Conservation (phyloP, 1,140 invertebrate genomes). For the Ericerus pela region DNA sequence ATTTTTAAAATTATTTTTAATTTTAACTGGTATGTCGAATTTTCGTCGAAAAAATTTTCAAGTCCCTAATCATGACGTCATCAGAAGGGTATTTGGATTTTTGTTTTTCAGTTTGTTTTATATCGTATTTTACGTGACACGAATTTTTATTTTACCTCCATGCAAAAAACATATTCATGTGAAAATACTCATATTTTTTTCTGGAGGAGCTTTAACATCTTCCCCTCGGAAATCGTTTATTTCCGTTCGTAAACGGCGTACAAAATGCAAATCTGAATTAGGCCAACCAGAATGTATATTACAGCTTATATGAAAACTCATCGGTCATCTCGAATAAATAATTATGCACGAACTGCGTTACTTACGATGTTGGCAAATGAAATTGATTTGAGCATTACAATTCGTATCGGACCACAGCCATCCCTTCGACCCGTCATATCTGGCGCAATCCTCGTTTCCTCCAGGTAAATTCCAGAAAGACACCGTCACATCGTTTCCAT, state of each 20-base stretch:
- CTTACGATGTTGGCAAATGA: slow-evolving; percentile 88
- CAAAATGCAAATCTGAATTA: too few species aligned
- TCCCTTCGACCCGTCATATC: slow-evolving; percentile 82
- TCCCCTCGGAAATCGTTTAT: too few species aligned
- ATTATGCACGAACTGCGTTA: slow-evolving; percentile 24
- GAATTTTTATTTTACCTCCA: not conserved
- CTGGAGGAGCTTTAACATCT: too few species aligned
- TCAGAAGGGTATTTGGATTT: not conserved
- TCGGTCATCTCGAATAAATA: not conserved
- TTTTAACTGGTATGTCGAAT: too few species aligned
- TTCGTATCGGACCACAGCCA: slow-evolving; percentile 91
- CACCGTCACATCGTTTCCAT: slow-evolving; percentile 70
- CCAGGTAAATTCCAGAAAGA: slow-evolving; percentile 85
- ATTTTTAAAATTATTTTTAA: too few species aligned
- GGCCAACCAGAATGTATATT: too few species aligned
- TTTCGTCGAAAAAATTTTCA: too few species aligned
- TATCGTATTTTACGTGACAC: not conserved
- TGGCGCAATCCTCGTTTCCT: slow-evolving; percentile 66
- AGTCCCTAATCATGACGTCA: not conserved
- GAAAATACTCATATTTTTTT: too few species aligned
- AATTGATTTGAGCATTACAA: slow-evolving; percentile 70
- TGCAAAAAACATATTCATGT: too few species aligned
- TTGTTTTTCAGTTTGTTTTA: not conserved
- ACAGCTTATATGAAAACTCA: not conserved
- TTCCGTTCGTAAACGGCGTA: too few species aligned